Base-by-base conservation (phyloP, 2,888 invertebrate genomes). In the Saturnia japonica region DNA sequence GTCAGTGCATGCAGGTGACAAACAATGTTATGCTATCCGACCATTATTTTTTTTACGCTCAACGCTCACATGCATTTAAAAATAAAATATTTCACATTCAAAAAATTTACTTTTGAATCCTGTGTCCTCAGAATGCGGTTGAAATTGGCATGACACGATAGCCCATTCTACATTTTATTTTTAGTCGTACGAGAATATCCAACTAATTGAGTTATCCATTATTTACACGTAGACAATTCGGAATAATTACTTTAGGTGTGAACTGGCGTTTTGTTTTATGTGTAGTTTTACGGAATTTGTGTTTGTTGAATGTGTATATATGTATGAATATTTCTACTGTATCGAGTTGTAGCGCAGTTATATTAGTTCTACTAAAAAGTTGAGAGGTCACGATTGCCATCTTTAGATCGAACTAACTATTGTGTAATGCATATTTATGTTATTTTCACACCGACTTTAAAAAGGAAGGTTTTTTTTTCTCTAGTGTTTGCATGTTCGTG, bases 21-120 rank as follows among this genome's bases (percentile, higher is more conserved):
- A 81, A 77, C 79, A 77, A 78, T 81, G 78, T 79, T 78, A 81
- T 77, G 82, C 83, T 74, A 82, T 76, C 80, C 76, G 75, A 75
- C 82, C 84, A 85, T 84, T 83, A 84, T 82, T 85, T 87, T 87
- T 82, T 77, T 80, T 78, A 78, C n/a, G 77, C 72, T 69, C 73
- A 73, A 74, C 79, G 78, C 81, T 84, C 85, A 85, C 80, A 80
- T 77, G 74, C 84, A 82, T 77, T 77, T 82, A 82, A 83, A 76
- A 78, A 76, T 73, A 73, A 75, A 75, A 74, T 74, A 68, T 64
- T 60, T 40, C 40, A 40, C 40, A n/a, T 40, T 11, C 16, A 64
- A 40, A 64, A 40, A n/a, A 40, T 40, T n/a, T 19, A 7, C 7
- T 40, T 64, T 64, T 64, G 19, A 40, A 64, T n/a, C n/a, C n/a